phyloP scores from a whole-genome alignment of 2,113 vertebrate genomes.

The Abramis brama region DNA sequence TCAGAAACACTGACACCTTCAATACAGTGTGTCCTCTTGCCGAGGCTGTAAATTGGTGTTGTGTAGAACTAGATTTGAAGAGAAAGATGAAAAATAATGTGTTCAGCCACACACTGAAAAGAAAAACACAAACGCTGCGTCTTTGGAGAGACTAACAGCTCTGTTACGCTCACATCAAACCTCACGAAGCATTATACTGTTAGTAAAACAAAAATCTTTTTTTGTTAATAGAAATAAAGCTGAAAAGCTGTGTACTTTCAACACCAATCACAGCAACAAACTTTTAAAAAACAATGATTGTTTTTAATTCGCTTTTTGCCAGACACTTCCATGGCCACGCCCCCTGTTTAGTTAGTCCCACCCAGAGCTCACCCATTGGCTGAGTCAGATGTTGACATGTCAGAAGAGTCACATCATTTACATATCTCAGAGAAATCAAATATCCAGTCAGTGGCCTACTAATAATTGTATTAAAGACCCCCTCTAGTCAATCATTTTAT shows the following conservation, averaged over 20 bases:
- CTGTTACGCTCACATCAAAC: not conserved
- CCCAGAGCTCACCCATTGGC: not conserved
- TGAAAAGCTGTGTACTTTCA: not conserved
- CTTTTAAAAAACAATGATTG: not conserved
- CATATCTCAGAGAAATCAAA: no score
- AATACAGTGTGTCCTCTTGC: slow-evolving; percentile 56
- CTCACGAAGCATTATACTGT: not conserved
- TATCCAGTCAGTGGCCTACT: not conserved
- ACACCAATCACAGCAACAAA: not conserved
- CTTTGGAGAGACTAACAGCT: not conserved
- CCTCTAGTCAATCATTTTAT: no score
- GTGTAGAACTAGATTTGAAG: slow-evolving; percentile 47
- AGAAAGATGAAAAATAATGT: slow-evolving; percentile 1
- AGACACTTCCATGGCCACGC: not conserved
- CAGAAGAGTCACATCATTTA: not conserved
- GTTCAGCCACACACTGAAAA: not conserved
- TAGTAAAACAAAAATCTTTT: not conserved
- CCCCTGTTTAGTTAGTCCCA: not conserved
- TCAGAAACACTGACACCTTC: not conserved
- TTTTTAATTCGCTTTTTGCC: not conserved
- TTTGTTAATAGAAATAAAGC: not conserved
- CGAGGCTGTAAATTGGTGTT: slow-evolving; percentile 69
- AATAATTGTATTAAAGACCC: not conserved
- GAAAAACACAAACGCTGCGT: not conserved
- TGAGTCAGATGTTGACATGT: not conserved